Base-by-base conservation (phyloP, 2,888 invertebrate genomes). In the Rhagonycha fulva region DNA sequence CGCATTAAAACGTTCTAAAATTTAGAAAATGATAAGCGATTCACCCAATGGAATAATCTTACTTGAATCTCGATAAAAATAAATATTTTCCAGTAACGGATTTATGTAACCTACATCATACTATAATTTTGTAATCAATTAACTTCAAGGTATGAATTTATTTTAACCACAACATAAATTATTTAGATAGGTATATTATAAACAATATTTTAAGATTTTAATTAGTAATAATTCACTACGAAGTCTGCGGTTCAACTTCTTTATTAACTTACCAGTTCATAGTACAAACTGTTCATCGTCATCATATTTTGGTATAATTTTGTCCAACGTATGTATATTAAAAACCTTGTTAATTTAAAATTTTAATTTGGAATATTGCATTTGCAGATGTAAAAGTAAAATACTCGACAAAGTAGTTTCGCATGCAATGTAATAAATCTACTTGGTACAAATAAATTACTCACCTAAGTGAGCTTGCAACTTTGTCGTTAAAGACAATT, bases 391-490 rank as follows among this genome's bases (percentile, higher is more conserved):
- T 26, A 76, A 70, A 74, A 76, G 76, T 76, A 74, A 74, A 76
- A 76, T 68, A 63, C 70, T 47, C n/a, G 74, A 71, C 76, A 71
- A 76, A 74, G 68, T 68, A 76, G 76, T 74, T 76, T 61, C 62
- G 68, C 61, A 74, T 68, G 68, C 76, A 74, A 68, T 71, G 74
- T 70, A 76, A 76, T 76, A 76, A 76, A 76, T 76, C 76, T 28
- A 71, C 74, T 70, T 73, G 74, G 62, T 70, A 74, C 76, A 74
- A 76, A 76, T 76, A 76, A 76, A 76, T 76, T 76, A 76, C 76
- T 76, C 76, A 76, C 63, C 26, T 76, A 76, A 76, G 76, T 76
- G 74, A 73, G 76, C 74, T 60, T 76, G 76, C 76, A 72, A 73
- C 73, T 76, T 76, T 70, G 76, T 74, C 68, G 76, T 76, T 76